Conservation (phyloP, 2,888 invertebrate genomes). For the Atrina japonica region DNA sequence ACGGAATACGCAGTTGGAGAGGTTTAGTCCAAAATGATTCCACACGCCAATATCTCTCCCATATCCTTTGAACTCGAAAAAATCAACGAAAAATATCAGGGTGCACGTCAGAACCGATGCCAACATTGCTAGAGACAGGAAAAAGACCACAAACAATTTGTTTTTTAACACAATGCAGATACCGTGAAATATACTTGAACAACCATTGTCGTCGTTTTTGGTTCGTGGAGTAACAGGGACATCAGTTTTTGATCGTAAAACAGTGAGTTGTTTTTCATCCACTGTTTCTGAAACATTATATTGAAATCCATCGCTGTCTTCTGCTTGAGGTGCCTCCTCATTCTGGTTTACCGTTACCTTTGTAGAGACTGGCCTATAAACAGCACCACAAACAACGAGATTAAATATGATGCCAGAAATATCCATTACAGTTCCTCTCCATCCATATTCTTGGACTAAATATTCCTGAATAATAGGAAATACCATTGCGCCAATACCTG, state of each 20-base stretch:
- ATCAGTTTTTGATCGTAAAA: too few species aligned
- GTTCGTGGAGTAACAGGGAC: too few species aligned
- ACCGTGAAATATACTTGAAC: too few species aligned
- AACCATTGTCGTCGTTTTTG: too few species aligned
- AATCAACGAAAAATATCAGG: constrained; percentile 35
- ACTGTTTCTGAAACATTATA: too few species aligned
- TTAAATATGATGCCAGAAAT: constrained; percentile 26
- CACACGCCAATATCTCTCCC: constrained; percentile 15
- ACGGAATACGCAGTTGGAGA: constrained; percentile 16
- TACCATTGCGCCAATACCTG: constrained; percentile 21
- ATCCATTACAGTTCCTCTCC: constrained; percentile 35
- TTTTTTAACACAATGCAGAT: constrained; percentile 3
- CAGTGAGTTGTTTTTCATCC: too few species aligned
- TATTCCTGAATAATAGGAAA: constrained; percentile 22
- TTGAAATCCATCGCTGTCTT: too few species aligned
- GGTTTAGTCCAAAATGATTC: constrained; percentile 17
- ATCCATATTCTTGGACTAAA: constrained; percentile 6
- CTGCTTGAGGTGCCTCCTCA: too few species aligned
- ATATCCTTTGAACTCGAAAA: constrained; percentile 33
- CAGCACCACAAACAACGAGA: constrained; percentile 14
- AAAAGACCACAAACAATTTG: constrained; percentile 21
- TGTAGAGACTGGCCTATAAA: too few species aligned
- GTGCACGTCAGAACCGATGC: constrained; percentile 16
- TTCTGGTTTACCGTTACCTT: too few species aligned
- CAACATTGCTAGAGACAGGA: constrained; percentile 1